Percentiles rank a stretch among this genome's conserved stretches.
phyloP scores from a whole-genome alignment of 2,797 vertebrate genomes.

The Vipera latastei region DNA sequence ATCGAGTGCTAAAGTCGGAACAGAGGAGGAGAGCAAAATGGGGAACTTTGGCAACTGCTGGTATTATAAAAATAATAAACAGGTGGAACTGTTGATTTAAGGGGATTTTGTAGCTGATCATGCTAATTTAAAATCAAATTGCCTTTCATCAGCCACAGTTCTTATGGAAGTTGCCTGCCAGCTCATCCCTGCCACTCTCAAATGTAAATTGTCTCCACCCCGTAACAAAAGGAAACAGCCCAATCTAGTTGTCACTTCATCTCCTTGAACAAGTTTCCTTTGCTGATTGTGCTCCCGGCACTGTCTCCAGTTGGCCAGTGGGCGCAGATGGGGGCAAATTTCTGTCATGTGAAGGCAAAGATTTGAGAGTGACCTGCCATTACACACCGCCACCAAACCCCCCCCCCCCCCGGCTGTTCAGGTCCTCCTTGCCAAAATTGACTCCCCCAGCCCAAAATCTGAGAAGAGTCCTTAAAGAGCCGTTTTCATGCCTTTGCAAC shows the following conservation, averaged over 20 bases:
- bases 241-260: not conserved
- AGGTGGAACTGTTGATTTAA: not conserved
- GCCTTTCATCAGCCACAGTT: not conserved
- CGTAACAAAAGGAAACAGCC: not conserved
- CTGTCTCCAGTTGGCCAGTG: not conserved
- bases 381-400: not conserved
- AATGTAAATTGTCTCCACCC: not conserved
- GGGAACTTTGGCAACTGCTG: not conserved
- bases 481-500: slow-evolving; percentile 35
- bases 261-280: not conserved
- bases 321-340: not conserved
- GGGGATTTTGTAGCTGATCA: not conserved
- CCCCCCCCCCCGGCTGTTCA: not conserved
- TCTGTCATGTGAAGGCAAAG: not conserved
- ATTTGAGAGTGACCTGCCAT: not conserved
- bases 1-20: not conserved
- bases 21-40: not conserved
- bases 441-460: slow-evolving; percentile 41
- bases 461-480: slow-evolving; percentile 32
- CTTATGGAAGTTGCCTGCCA: not conserved
- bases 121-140: not conserved
- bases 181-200: not conserved
- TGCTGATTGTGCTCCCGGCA: not conserved
- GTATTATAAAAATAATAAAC: not conserved
- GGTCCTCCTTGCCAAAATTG: not conserved